Evolutionary conservation across 2,797 vertebrate species (phyloP).

Genomic region (Cryptoprocta ferox): DNA sequence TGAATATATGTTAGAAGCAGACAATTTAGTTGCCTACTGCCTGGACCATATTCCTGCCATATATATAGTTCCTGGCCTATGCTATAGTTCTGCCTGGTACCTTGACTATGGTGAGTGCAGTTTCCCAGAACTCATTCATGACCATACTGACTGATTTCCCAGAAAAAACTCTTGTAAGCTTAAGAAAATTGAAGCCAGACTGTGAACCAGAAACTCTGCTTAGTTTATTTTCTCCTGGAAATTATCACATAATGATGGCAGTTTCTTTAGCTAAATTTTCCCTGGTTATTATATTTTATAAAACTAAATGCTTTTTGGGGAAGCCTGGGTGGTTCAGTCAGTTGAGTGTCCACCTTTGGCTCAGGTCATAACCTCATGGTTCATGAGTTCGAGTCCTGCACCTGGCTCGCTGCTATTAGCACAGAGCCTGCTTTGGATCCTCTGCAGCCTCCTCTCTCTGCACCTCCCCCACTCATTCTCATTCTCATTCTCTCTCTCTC

Average conservation of each 20-base stretch:
- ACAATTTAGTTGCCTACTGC: background rate
- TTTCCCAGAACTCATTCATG: constrained; percentile 11
- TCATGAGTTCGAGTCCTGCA: too few relatives aligned
- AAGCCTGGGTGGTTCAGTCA: too few relatives aligned
- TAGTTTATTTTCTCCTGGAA: constrained; percentile 42
- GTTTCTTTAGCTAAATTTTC: constrained; percentile 10
- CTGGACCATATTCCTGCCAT: background rate
- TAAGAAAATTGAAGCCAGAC: background rate
- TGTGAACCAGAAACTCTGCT: background rate
- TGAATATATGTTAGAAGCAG: background rate
- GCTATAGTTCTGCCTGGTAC: background rate
- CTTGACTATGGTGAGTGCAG: background rate
- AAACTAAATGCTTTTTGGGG: background rate
- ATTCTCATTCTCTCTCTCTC: too few relatives aligned
- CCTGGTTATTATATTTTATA: background rate
- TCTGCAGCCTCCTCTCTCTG: too few relatives aligned
- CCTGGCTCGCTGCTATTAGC: too few relatives aligned
- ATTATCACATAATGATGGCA: constrained; percentile 11
- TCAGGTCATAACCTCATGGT: too few relatives aligned
- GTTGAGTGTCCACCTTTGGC: too few relatives aligned
- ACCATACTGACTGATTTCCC: background rate
- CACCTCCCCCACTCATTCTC: too few relatives aligned
- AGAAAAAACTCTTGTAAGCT: background rate
- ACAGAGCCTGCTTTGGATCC: too few relatives aligned
- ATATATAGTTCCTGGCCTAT: background rate